Conservation (phyloP, 1,140 invertebrate genomes). For the Drosophila watanabei region DNA sequence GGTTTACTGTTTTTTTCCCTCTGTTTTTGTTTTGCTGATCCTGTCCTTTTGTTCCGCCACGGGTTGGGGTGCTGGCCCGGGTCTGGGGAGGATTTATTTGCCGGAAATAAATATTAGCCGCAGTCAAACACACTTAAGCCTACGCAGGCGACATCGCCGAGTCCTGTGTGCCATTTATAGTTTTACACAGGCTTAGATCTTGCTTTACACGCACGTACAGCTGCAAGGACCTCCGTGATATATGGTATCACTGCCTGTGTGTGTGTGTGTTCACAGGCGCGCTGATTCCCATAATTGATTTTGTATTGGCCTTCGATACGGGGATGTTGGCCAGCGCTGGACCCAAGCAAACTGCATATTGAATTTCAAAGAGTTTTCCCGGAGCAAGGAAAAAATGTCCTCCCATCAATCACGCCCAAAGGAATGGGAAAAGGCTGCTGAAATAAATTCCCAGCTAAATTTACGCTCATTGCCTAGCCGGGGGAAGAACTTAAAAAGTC, state of each 20-base stretch:
- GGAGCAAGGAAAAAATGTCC: conserved; percentile 12
- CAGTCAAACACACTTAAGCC: conserved; percentile 84
- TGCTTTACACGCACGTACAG: conserved; percentile 76
- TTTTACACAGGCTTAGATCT: conserved; percentile 81
- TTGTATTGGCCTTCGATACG: conserved; percentile 72
- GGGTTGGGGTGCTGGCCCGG: conserved; percentile 14
- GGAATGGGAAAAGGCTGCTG: conserved; percentile 7
- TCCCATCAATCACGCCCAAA: conserved; percentile 51
- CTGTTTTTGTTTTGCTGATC: conserved; percentile 43
- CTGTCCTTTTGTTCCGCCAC: conserved; percentile 32
- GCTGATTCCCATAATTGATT: conserved; percentile 85
- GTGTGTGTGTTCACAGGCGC: conserved; percentile 49
- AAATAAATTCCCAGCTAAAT: conserved; percentile 33
- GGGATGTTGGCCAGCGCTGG: conserved; percentile 32
- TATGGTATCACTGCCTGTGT: conserved; percentile 16
- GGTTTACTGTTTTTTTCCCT: conserved; percentile 62
- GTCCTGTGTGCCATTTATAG: conserved; percentile 72
- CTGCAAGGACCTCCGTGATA: conserved; percentile 48
- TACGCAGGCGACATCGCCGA: conserved; percentile 48
- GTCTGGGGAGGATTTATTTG: conserved; percentile 79
- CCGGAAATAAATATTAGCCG: conserved; percentile 85
- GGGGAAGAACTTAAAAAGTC: conserved; percentile 3
- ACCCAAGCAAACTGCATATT: conserved; percentile 62
- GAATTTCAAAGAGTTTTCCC: conserved; percentile 76
- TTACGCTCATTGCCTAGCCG: conserved; percentile 44